Percentiles rank a stretch among this genome's conserved stretches.
Conservation (phyloP, 2,888 invertebrate species). For the Cataglyphis rosenhaueri region DNA sequence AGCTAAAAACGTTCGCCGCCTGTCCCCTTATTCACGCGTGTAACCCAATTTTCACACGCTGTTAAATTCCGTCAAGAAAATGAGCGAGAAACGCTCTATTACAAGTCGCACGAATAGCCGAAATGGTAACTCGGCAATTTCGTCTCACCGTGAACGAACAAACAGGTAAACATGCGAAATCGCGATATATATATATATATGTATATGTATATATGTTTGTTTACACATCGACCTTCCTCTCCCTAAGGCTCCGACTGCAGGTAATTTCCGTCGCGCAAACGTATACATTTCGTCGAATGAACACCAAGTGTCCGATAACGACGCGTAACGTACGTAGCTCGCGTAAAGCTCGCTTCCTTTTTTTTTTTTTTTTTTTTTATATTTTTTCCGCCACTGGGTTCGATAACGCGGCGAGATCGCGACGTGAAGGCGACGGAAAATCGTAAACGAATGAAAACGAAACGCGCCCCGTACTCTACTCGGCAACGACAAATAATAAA, state of each 20-base stretch:
- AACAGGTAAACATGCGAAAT: background rate
- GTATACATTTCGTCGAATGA: background rate
- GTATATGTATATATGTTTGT: too few relatives aligned
- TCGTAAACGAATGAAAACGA: conserved; percentile 59
- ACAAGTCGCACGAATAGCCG: conserved; percentile 7
- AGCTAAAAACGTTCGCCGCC: conserved; percentile 42
- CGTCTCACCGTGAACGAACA: background rate
- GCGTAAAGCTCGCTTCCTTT: background rate
- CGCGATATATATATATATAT: too few relatives aligned
- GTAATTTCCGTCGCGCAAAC: conserved; percentile 33
- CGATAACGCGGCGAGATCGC: conserved; percentile 10
- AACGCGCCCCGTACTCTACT: conserved; percentile 39
- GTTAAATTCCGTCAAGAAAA: conserved; percentile 44
- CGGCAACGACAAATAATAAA: conserved; percentile 53
- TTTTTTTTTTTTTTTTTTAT: background rate
- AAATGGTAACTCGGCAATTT: conserved; percentile 1
- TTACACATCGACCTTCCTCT: too few relatives aligned
- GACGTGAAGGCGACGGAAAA: conserved; percentile 21
- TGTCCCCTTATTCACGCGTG: conserved; percentile 34
- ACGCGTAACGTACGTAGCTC: conserved; percentile 18
- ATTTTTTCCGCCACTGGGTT: background rate
- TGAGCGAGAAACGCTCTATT: conserved; percentile 14
- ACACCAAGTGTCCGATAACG: background rate
- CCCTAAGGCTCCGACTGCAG: background rate
- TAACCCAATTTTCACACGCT: conserved; percentile 48